Conservation (phyloP, 2,113 vertebrate genomes). For the Eonycteris spelaea region DNA sequence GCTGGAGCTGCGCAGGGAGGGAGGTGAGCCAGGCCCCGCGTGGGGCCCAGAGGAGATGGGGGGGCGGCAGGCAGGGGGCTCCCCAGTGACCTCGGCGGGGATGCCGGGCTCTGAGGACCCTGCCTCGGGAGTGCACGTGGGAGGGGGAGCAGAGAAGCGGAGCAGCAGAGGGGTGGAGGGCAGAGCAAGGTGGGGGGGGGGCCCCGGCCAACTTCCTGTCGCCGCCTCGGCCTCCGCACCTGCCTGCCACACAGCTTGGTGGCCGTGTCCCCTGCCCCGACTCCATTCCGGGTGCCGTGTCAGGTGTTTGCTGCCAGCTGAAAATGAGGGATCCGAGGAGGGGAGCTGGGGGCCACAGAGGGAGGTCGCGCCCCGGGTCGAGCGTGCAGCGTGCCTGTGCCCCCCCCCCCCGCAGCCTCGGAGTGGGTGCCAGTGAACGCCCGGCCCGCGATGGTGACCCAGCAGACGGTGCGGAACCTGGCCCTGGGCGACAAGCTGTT, state of each 20-base stretch:
- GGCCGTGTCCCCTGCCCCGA: background rate
- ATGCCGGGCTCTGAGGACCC: too few relatives aligned
- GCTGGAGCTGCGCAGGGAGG: constrained; percentile 90
- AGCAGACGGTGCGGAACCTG: constrained; percentile 85
- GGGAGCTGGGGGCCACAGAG: background rate
- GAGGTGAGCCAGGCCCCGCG: constrained; percentile 83
- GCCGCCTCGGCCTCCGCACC: background rate
- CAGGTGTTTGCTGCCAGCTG: background rate
- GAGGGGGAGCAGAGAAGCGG: background rate
- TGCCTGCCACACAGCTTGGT: background rate
- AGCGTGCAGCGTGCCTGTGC: too few relatives aligned
- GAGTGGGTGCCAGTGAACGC: constrained; percentile 88
- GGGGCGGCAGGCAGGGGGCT: background rate
- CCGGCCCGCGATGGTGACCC: constrained; percentile 84
- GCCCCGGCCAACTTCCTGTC: background rate
- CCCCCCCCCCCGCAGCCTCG: constrained; percentile 77
- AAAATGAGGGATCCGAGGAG: background rate
- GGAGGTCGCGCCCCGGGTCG: background rate
- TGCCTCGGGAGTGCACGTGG: too few relatives aligned
- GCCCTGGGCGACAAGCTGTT: constrained; percentile 85
- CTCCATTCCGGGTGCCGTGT: background rate
- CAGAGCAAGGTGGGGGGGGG: background rate
- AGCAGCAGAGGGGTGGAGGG: fast-evolving
- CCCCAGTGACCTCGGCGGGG: background rate
- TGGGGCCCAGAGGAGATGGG: background rate